These are phyloP conservation scores for Corythornis madagascariensis DNA, from an alignment of 2,113 vertebrate species.

Conservation along the genomic window DNA sequence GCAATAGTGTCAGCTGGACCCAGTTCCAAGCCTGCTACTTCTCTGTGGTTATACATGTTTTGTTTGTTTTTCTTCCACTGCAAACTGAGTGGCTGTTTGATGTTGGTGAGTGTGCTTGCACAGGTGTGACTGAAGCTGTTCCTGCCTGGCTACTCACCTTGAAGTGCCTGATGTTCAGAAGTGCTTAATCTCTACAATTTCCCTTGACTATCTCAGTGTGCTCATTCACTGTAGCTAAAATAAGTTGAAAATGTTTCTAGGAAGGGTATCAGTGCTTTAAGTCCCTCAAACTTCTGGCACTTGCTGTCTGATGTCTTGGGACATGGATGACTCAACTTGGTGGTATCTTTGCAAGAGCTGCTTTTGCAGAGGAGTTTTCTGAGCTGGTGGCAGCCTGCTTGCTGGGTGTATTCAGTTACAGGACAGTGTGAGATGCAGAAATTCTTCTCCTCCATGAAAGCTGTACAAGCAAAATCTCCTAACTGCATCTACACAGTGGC, in stretches of 20 bases:
- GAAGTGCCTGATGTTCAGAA: background rate
- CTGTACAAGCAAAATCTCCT: background rate
- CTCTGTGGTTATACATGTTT: background rate
- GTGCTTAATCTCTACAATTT: background rate
- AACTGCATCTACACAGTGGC: slow-evolving; percentile 17
- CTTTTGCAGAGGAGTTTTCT: background rate
- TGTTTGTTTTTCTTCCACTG: background rate
- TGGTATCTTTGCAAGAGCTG: fast-evolving
- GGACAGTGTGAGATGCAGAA: slow-evolving; percentile 4
- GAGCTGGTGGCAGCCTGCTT: background rate
- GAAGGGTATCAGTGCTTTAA: background rate
- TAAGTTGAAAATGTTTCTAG: background rate
- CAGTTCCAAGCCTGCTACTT: background rate
- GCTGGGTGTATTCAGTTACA: slow-evolving; percentile 5
- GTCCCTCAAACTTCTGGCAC: background rate
- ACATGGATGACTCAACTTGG: background rate
- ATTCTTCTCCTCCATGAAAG: slow-evolving; percentile 26
- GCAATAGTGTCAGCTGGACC: background rate
- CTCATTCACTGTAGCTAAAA: background rate
- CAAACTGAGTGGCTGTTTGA: background rate
- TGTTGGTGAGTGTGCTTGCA: background rate
- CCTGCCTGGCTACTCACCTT: background rate
- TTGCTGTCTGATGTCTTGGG: background rate
- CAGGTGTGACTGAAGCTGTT: background rate
- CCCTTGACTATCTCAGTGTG: background rate